These are phyloP conservation scores for Xestia rhomboidea DNA, from an alignment of 2,888 invertebrate genomes.

Conservation along the genomic window DNA sequence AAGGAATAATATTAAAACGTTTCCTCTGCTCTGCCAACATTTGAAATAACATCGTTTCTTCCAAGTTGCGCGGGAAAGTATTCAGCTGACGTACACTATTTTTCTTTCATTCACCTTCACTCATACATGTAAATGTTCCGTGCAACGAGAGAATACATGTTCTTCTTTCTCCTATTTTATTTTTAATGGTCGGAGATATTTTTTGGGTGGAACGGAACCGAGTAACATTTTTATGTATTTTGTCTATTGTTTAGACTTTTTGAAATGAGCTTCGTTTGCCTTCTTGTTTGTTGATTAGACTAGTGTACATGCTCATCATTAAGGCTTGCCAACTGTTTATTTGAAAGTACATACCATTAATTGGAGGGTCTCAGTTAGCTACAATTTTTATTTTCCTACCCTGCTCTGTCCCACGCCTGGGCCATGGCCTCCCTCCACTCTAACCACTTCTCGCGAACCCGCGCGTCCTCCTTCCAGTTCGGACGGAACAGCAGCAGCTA, in stretches of 20 bases:
- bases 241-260: not conserved
- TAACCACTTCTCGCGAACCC: no score
- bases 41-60: constrained; percentile 44
- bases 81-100: constrained; percentile 39
- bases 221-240: not conserved
- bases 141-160: not conserved
- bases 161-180: not conserved
- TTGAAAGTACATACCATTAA: not conserved
- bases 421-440: no score
- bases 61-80: constrained; percentile 1
- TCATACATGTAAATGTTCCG: constrained; percentile 7
- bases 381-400: no score
- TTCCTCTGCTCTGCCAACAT: not conserved
- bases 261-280: not conserved
- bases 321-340: not conserved
- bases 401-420: no score
- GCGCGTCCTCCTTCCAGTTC: no score
- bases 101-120: constrained; percentile 35
- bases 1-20: constrained; percentile 13
- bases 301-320: not conserved
- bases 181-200: constrained; percentile 5
- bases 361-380: not conserved
- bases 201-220: constrained; percentile 5
- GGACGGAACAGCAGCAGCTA: no score
- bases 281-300: constrained; percentile 10